Evolutionary conservation across 2,888 invertebrate species (phyloP).

Genomic region (Pterostichus madidus): DNA sequence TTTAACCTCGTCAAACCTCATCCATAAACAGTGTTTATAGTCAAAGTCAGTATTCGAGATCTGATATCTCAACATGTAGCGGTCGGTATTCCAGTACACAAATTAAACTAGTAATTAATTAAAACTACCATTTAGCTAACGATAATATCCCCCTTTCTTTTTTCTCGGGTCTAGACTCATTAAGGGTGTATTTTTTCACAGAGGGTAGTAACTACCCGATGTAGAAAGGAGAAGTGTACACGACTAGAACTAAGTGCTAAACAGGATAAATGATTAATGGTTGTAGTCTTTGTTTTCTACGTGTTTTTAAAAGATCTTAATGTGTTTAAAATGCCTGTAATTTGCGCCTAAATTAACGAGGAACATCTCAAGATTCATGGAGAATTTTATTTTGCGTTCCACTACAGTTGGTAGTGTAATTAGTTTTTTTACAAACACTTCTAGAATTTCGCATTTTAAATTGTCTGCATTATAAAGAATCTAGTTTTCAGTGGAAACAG

Average conservation of each 20-base stretch:
- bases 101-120: conserved; percentile 22
- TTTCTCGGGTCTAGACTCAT: conserved; percentile 23
- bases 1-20: conserved; percentile 7
- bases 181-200: conserved; percentile 21
- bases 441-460: not conserved
- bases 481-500: not conserved
- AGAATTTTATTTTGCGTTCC: conserved; percentile 5
- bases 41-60: conserved; percentile 4
- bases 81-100: conserved; percentile 1
- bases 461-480: not conserved
- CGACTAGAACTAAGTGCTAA: not conserved
- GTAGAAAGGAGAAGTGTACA: not conserved
- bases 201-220: not conserved
- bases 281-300: conserved; percentile 21
- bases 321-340: conserved; percentile 12
- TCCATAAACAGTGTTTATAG: not conserved
- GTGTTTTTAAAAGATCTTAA: conserved; percentile 42
- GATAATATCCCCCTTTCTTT: conserved; percentile 14
- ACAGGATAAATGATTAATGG: conserved; percentile 33
- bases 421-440: not conserved
- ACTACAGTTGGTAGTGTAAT: conserved; percentile 1
- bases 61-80: conserved; percentile 2
- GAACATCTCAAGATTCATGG: no score
- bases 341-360: conserved; percentile 19
- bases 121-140: conserved; percentile 39